Conservation (phyloP, 2,888 invertebrate genomes). For the Hyppa rectilinea region DNA sequence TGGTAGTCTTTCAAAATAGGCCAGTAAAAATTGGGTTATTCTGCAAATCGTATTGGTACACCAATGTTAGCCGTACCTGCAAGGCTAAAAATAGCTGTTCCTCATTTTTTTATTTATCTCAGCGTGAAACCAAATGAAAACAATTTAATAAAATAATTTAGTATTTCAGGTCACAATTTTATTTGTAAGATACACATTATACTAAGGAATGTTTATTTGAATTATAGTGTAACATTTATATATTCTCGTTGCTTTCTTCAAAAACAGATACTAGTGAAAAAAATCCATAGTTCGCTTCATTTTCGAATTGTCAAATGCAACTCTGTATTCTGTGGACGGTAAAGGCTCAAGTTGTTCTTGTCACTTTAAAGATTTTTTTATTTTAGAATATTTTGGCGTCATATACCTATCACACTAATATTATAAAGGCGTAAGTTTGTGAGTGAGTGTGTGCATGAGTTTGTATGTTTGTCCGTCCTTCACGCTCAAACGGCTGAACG, state of each 20-base stretch:
- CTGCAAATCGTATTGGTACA: background rate
- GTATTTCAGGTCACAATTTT: background rate
- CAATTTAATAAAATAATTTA: slow-evolving; percentile 7
- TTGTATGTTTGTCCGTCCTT: too few species aligned
- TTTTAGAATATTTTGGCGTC: too few species aligned
- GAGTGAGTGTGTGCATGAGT: too few species aligned
- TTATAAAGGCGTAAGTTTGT: too few species aligned
- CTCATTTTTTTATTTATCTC: background rate
- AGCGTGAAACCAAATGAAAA: slow-evolving; percentile 1
- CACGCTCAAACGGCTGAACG: too few species aligned
- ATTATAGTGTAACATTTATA: background rate
- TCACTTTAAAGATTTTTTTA: too few species aligned
- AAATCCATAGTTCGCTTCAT: background rate
- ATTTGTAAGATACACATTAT: background rate
- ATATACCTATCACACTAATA: too few species aligned
- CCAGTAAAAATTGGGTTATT: background rate
- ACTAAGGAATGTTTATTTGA: slow-evolving; percentile 17
- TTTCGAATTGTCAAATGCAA: slow-evolving; percentile 1
- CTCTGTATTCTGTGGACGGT: background rate
- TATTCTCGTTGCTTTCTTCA: background rate
- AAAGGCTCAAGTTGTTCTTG: background rate
- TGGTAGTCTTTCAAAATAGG: background rate
- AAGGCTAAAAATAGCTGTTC: slow-evolving; percentile 1
- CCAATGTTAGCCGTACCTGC: background rate
- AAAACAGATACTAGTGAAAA: slow-evolving; percentile 6